phyloP scores from a whole-genome alignment of 2,888 invertebrate genomes.

The Conistra vaccinii region DNA sequence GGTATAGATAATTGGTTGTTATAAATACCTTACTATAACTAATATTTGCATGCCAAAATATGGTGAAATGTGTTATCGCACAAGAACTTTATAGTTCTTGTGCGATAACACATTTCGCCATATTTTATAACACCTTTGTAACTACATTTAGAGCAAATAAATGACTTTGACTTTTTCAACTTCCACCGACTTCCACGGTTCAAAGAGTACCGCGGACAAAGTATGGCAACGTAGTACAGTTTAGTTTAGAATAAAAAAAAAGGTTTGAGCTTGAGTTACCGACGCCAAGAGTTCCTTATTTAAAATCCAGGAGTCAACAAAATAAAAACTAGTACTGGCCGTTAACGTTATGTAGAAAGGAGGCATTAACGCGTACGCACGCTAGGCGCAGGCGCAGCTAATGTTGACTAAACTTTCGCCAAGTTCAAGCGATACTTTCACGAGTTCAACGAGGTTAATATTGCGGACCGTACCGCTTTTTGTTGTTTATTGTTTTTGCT shows the following conservation, averaged over 20 bases:
- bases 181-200: no score
- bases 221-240: neutral
- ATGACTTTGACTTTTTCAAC: no score
- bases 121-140: no score
- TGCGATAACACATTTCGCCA: no score
- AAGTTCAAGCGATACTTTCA: slow-evolving; percentile 60
- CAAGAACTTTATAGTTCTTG: no score
- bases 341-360: slow-evolving; percentile 55
- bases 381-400: slow-evolving; percentile 28
- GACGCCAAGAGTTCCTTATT: neutral
- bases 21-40: no score
- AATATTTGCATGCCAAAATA: no score
- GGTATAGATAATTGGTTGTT: no score
- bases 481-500: slow-evolving; percentile 42
- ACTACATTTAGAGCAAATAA: no score
- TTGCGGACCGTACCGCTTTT: slow-evolving; percentile 43
- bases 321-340: slow-evolving; percentile 45
- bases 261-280: fast-evolving
- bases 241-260: neutral
- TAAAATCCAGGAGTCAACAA: slow-evolving; percentile 25
- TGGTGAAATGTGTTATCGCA: no score
- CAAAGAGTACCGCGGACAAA: no score
- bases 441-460: slow-evolving; percentile 63
- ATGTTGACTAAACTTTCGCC: slow-evolving; percentile 58
- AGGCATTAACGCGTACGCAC: slow-evolving; percentile 49